A percentile compares a stretch with the other conserved stretches of the same genome.
These are phyloP conservation scores for Drosophila flavopinicola DNA, from an alignment of 2,888 invertebrate species.

Conservation along the genomic window DNA sequence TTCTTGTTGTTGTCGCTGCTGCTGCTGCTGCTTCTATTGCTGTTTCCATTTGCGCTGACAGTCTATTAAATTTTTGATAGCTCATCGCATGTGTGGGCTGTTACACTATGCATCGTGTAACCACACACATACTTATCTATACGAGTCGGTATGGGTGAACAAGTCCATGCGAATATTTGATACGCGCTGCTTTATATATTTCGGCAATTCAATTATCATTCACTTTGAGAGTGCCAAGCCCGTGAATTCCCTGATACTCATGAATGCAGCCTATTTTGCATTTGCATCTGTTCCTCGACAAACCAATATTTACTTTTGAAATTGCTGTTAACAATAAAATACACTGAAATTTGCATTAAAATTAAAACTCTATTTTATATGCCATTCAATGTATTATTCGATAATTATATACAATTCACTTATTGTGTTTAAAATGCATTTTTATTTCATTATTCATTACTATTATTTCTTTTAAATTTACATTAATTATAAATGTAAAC, in stretches of 20 bases:
- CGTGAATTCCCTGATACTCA: too few species aligned
- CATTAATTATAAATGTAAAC: too few species aligned
- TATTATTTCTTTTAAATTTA: too few species aligned
- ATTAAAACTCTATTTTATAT: too few species aligned
- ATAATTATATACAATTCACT: too few species aligned
- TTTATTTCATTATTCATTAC: too few species aligned
- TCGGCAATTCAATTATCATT: slow-evolving; percentile 59
- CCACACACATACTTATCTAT: background rate
- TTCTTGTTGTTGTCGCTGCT: slow-evolving; percentile 15
- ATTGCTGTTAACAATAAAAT: background rate
- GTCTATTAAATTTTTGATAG: slow-evolving; percentile 73
- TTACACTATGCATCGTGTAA: slow-evolving; percentile 10
- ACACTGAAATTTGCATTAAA: too few species aligned
- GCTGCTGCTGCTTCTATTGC: slow-evolving; percentile 23
- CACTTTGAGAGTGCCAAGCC: background rate
- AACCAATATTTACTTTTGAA: too few species aligned
- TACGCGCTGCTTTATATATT: slow-evolving; percentile 36
- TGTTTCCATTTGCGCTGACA: slow-evolving; percentile 47
- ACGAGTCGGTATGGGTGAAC: background rate
- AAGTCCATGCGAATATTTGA: slow-evolving; percentile 3
- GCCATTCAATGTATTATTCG: too few species aligned
- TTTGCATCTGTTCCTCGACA: too few species aligned
- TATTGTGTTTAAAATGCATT: too few species aligned
- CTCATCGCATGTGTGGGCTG: slow-evolving; percentile 40
- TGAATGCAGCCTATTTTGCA: too few species aligned